Evolutionary conservation across 2,888 invertebrate species (phyloP).

Genomic region (Drosophila koepferae): DNA sequence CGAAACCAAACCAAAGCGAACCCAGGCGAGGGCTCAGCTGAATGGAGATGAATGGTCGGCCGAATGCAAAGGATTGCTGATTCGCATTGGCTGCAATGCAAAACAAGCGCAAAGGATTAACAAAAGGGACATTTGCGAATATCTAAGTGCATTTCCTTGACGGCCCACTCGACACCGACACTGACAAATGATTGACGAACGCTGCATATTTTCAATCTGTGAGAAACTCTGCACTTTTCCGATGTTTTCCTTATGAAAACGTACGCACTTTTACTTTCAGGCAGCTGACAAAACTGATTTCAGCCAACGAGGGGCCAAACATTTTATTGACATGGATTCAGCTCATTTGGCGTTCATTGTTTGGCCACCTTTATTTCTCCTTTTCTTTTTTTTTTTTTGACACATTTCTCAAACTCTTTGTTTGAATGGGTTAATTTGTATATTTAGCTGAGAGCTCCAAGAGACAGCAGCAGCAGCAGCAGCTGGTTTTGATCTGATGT

Average conservation of each 20-base stretch:
- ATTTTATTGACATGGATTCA: conserved; percentile 66
- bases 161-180: conserved; percentile 39
- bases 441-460: conserved; percentile 58
- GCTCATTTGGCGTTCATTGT: conserved; percentile 66
- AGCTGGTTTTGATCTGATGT: not conserved
- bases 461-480: conserved; percentile 14
- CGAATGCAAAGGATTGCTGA: conserved; percentile 36
- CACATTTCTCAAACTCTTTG: conserved; percentile 65
- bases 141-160: conserved; percentile 27
- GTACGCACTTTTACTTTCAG: conserved; percentile 56
- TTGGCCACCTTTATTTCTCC: conserved; percentile 38
- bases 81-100: conserved; percentile 59
- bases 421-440: conserved; percentile 79
- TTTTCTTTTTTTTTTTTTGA: conserved; percentile 33
- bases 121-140: conserved; percentile 33
- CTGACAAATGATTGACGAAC: conserved; percentile 56
- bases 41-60: conserved; percentile 46
- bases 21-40: conserved; percentile 4
- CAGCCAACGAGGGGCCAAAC: conserved; percentile 10
- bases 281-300: conserved; percentile 54
- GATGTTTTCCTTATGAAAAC: conserved; percentile 50
- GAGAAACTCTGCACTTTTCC: conserved; percentile 49
- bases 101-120: conserved; percentile 74
- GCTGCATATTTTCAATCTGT: conserved; percentile 41
- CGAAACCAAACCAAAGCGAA: conserved; percentile 13